Conservation (phyloP, 2,888 invertebrate genomes). For the Sphecodes monilicornis region DNA sequence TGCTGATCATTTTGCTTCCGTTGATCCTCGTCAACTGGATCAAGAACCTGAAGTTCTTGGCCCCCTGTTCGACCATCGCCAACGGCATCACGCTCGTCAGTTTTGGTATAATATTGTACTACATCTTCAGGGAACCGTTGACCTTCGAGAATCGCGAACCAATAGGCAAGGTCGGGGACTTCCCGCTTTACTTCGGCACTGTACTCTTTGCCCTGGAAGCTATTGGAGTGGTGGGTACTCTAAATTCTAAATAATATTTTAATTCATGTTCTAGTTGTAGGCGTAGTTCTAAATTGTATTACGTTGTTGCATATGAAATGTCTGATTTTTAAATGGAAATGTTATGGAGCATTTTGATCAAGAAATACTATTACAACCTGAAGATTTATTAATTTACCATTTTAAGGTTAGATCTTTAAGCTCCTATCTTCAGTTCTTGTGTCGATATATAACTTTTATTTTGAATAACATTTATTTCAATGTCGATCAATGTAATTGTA, state of each 20-base stretch:
- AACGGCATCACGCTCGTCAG: slow-evolving; percentile 93
- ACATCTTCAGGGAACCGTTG: slow-evolving; percentile 91
- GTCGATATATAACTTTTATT: too few relatives aligned
- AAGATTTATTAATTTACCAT: neutral
- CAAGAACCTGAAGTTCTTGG: slow-evolving; percentile 93
- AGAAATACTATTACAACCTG: neutral
- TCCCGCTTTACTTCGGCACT: slow-evolving; percentile 98
- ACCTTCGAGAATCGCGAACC: slow-evolving; percentile 87
- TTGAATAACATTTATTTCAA: too few relatives aligned
- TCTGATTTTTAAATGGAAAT: too few relatives aligned
- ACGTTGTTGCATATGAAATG: neutral
- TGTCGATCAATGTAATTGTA: too few relatives aligned
- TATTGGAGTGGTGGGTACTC: slow-evolving; percentile 92
- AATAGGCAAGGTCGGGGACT: slow-evolving; percentile 88
- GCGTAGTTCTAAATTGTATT: neutral
- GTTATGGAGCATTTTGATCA: neutral
- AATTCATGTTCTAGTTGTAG: neutral
- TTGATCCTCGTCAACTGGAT: slow-evolving; percentile 93
- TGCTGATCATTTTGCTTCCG: slow-evolving; percentile 87
- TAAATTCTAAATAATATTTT: neutral
- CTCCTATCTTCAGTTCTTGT: too few relatives aligned
- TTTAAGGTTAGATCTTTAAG: too few relatives aligned
- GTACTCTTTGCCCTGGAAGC: slow-evolving; percentile 98
- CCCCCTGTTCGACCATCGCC: slow-evolving; percentile 95
- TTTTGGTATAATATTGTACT: slow-evolving; percentile 94